Percentiles rank a stretch among this genome's conserved stretches.
phyloP scores from a whole-genome alignment of 2,888 invertebrate species.

The Philereme vetulata region DNA sequence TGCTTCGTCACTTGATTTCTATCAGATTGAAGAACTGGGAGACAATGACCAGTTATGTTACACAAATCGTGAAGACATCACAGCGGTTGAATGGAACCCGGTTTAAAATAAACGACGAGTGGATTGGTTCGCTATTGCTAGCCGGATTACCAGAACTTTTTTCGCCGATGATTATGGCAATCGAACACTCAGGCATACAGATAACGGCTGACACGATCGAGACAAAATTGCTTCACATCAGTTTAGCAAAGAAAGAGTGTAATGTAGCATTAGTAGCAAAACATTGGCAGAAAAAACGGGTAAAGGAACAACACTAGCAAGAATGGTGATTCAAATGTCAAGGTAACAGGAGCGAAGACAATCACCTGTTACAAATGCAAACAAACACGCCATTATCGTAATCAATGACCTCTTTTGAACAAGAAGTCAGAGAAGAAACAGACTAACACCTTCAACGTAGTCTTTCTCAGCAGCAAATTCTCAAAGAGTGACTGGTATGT shows the following conservation, averaged over 20 bases:
- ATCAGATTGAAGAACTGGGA: slow-evolving; percentile 32
- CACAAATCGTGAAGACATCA: slow-evolving; percentile 17
- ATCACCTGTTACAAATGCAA: background rate
- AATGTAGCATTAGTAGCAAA: background rate
- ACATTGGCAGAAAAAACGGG: background rate
- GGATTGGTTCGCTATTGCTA: slow-evolving; percentile 29
- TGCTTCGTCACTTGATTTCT: slow-evolving; percentile 31
- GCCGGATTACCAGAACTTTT: slow-evolving; percentile 30
- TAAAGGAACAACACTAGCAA: background rate
- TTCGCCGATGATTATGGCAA: slow-evolving; percentile 33
- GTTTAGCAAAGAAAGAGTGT: too few species aligned
- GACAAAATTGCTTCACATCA: slow-evolving; percentile 24
- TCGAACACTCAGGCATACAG: slow-evolving; percentile 25
- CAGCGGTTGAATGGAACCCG: slow-evolving; percentile 12
- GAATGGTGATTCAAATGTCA: too few species aligned
- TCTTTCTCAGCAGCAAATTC: slow-evolving; percentile 39
- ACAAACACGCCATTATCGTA: slow-evolving; percentile 14
- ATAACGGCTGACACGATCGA: slow-evolving; percentile 28
- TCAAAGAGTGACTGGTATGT: slow-evolving; percentile 40
- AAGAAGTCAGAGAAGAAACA: slow-evolving; percentile 5
- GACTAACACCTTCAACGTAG: slow-evolving; percentile 39
- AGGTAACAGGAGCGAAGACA: background rate
- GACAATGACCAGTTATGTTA: slow-evolving; percentile 25
- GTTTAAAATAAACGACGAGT: slow-evolving; percentile 20
- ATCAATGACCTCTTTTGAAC: slow-evolving; percentile 7